A percentile compares a stretch with the other conserved stretches of the same genome.
These are phyloP conservation scores for Caerostris extrusa DNA, from an alignment of 1,140 invertebrate genomes.

Conservation along the genomic window DNA sequence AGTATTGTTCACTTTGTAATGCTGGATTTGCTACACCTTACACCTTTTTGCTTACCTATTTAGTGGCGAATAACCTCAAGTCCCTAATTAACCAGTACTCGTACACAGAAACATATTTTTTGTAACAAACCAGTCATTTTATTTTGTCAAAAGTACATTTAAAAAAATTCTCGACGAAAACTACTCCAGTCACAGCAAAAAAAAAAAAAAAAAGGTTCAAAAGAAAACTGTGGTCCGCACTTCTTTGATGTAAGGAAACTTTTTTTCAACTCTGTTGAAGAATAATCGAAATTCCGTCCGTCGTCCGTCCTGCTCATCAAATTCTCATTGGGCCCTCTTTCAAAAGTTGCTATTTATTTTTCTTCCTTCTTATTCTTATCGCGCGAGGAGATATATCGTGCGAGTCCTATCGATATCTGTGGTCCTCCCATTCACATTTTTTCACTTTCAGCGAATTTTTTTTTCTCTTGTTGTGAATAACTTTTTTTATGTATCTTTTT, in stretches of 20 bases:
- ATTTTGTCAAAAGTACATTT: too few relatives aligned
- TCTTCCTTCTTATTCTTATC: conserved; percentile 13
- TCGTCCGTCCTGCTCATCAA: conserved; percentile 27
- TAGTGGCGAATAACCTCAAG: too few relatives aligned
- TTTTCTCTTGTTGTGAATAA: neutral
- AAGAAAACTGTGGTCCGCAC: neutral
- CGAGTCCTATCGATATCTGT: conserved; percentile 33
- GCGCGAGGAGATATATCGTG: neutral
- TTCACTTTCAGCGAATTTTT: neutral
- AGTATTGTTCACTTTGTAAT: too few relatives aligned
- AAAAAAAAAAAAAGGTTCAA: too few relatives aligned
- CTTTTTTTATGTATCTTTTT: too few relatives aligned
- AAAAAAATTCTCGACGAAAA: neutral
- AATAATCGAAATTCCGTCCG: conserved; percentile 23
- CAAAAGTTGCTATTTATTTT: neutral
- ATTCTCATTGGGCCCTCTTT: conserved; percentile 53
- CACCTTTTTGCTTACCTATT: too few relatives aligned
- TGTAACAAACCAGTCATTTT: too few relatives aligned
- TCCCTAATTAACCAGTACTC: too few relatives aligned
- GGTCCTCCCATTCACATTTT: conserved; percentile 25
- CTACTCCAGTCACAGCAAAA: neutral
- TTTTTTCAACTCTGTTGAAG: neutral
- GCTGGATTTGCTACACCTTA: too few relatives aligned
- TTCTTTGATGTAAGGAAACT: neutral
- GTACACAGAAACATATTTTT: too few relatives aligned